These are phyloP conservation scores for Nephila pilipes DNA, from an alignment of 1,140 invertebrate genomes.

Conservation along the genomic window DNA sequence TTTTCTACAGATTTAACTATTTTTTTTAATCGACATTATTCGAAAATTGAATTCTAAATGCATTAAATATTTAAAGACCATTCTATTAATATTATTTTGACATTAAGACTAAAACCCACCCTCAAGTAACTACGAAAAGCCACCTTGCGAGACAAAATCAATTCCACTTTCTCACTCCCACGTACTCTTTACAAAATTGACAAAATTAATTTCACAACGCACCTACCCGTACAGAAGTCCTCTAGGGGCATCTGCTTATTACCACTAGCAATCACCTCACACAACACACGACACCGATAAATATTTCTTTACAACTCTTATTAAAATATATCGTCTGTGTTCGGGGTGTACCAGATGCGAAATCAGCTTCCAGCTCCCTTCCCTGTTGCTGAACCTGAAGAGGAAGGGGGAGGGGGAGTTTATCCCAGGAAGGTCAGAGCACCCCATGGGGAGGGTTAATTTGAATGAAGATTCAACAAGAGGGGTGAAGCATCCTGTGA, in stretches of 20 bases:
- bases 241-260: conserved; percentile 50
- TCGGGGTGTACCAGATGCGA: not conserved
- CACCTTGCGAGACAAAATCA: not conserved
- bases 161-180: not conserved
- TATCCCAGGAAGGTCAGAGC: not conserved
- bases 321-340: conserved; percentile 61
- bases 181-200: not conserved
- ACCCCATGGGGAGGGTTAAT: conserved; percentile 59
- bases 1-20: too few relatives aligned
- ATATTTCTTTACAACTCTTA: conserved; percentile 70
- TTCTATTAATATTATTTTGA: not conserved
- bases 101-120: not conserved
- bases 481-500: not conserved
- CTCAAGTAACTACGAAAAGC: not conserved
- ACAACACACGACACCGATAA: conserved; percentile 55
- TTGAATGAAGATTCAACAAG: conserved; percentile 52
- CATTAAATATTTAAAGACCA: not conserved
- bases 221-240: not conserved
- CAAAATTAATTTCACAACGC: conserved; percentile 4
- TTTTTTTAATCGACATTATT: too few relatives aligned
- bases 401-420: not conserved
- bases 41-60: too few relatives aligned
- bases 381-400: not conserved
- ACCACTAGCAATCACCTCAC: conserved; percentile 32
- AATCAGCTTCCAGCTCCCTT: conserved; percentile 18